phyloP scores from a whole-genome alignment of 35 echinoderm and acorn worm species.

The Stichopus chloronotus region DNA sequence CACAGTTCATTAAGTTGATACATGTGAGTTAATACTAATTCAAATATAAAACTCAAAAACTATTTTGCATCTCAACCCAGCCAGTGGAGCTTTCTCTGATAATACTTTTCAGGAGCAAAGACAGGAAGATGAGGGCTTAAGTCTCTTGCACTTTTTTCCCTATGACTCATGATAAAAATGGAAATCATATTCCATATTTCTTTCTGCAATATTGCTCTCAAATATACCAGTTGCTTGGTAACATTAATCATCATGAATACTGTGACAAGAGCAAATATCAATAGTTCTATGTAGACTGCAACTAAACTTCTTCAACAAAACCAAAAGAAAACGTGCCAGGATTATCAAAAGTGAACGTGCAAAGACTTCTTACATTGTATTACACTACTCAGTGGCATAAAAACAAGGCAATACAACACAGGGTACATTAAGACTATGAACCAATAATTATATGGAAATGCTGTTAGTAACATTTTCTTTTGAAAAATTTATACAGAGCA shows the following conservation, averaged over 20 bases:
- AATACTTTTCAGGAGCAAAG: neutral
- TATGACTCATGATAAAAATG: conserved; percentile 9
- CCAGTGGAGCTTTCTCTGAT: neutral
- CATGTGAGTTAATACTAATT: neutral
- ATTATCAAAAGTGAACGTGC: no score
- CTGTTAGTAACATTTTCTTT: no score
- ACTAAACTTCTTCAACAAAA: no score
- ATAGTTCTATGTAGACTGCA: neutral
- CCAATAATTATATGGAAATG: no score
- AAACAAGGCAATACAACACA: no score
- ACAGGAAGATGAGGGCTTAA: neutral
- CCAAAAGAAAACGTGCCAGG: no score
- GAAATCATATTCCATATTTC: neutral
- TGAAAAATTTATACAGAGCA: no score
- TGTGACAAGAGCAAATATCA: neutral
- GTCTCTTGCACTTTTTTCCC: neutral
- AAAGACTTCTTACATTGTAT: no score
- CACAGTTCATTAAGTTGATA: neutral
- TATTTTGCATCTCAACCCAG: neutral
- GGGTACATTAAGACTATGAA: no score
- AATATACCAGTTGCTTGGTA: conserved; percentile 13
- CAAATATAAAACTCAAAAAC: neutral
- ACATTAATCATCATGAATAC: conserved; percentile 8
- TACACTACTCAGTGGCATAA: no score
- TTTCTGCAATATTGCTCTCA: neutral